These are phyloP conservation scores for Vultur gryphus DNA, from an alignment of 2,797 vertebrate genomes.

Conservation along the genomic window DNA sequence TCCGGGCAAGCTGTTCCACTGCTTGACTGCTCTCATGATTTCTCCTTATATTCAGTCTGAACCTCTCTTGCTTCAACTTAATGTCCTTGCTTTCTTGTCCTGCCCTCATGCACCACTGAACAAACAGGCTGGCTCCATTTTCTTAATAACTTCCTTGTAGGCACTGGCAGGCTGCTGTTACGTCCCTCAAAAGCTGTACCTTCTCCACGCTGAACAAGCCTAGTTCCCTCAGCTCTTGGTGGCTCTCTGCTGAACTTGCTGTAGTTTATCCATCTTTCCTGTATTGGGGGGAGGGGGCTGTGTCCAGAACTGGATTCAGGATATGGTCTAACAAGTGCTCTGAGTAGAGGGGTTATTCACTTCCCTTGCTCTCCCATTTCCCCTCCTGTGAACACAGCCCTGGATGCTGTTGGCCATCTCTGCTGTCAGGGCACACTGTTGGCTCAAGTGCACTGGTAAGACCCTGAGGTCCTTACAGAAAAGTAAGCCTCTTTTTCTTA, in stretches of 20 bases:
- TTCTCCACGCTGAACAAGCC: not conserved
- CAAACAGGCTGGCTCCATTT: not conserved
- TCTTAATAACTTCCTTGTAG: not conserved
- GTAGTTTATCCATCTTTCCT: not conserved
- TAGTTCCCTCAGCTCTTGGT: not conserved
- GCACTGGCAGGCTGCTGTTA: not conserved
- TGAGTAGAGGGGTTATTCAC: not conserved
- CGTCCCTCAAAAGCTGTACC: not conserved
- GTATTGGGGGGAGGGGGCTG: no score
- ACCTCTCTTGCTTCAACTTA: not conserved
- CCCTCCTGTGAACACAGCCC: not conserved
- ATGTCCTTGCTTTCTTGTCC: not conserved
- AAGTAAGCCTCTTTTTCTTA: not conserved
- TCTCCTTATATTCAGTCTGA: not conserved
- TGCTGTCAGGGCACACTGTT: not conserved
- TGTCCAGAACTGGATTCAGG: not conserved
- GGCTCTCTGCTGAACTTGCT: not conserved
- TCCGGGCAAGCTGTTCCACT: not conserved
- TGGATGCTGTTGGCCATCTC: not conserved
- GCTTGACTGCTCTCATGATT: not conserved
- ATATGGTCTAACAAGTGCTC: not conserved
- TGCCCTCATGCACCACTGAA: not conserved
- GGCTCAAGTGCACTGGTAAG: not conserved
- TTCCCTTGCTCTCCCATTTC: not conserved
- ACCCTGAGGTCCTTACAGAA: not conserved